A percentile compares a stretch with the other conserved stretches of the same genome.
Evolutionary conservation across 2,113 vertebrate genomes (phyloP).

Genomic region (Uropsilus gracilis): DNA sequence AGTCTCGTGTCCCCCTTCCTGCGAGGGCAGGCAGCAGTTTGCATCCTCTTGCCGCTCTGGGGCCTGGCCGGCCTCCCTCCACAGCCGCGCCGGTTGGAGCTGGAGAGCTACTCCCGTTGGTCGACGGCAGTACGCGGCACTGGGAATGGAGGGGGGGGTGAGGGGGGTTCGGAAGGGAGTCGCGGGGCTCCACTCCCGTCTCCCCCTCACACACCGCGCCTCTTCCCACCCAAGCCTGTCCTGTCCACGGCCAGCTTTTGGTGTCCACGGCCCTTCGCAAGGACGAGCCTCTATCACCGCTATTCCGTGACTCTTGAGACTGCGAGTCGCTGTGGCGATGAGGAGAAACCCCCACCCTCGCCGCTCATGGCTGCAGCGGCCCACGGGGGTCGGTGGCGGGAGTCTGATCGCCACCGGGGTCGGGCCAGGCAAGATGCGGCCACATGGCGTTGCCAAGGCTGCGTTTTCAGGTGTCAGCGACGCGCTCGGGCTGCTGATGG

Average conservation of each 20-base stretch:
- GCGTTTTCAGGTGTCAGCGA: neutral
- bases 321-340: neutral
- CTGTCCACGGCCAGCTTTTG: neutral
- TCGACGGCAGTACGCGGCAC: constrained; percentile 3
- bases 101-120: neutral
- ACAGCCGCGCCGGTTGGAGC: neutral
- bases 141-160: too few relatives aligned
- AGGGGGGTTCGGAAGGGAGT: neutral
- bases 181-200: neutral
- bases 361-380: accelerated
- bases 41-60: neutral
- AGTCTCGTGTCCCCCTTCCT: neutral
- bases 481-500: neutral
- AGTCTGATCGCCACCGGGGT: neutral
- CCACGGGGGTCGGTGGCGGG: accelerated
- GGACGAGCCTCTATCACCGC: neutral
- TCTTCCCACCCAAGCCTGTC: neutral
- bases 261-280: neutral
- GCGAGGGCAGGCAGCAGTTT: neutral
- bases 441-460: neutral
- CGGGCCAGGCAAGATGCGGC: neutral
- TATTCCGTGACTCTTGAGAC: neutral
- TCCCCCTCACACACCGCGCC: neutral
- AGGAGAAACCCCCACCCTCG: neutral
- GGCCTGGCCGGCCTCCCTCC: neutral